Base-by-base conservation (phyloP, 2,888 invertebrate species). In the Drepana falcataria region DNA sequence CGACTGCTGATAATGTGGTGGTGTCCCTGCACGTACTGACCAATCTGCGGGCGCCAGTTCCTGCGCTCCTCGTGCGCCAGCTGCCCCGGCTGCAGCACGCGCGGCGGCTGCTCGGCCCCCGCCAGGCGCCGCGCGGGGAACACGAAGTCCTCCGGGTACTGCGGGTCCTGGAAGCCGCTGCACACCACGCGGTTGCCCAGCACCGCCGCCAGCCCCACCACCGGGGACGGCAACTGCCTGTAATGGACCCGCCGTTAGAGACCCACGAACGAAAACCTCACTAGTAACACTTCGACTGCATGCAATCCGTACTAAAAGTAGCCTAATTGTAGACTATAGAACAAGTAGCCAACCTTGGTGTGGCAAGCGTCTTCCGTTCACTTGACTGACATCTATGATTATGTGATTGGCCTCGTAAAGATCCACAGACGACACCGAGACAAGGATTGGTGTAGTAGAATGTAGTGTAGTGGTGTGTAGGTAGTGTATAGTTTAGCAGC, bases 51-150 rank as follows among this genome's bases (percentile, higher is more conserved):
- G 55, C 94, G 90, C 93, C 95, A 96, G 75, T 95, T 94, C 77
- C 94, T 92, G 69, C 93, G 93, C 63, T 94, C 92, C 71, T 93
- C 88, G n/a, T 89, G 91, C 2, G 83, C 83, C 58, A 95, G 92
- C 79, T 96, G 94, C 47, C 94, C 94, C 0, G 97, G 96, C 77
- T 96, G 96, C 55, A 98, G 89, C 5, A 96, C 95, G 60, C 93
- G 87, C 0, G 93, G 92, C 2, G 98, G 96, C 65, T 95, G 94
- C 55, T 92, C 91, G 33, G 93, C 95, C 2, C 93, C 93, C 57
- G 93, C 87, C 44, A 95, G 91, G 55, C 94, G 88, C 34, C 87
- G 90, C 48, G 98, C 95, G n/a, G 95, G 94, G 85, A 96, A 98
- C 48, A 96, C 90, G 81, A 93, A 96, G 69, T 93, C 94, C 2